Base-by-base conservation (phyloP, 2,113 vertebrate genomes). In the Myotis davidii region DNA sequence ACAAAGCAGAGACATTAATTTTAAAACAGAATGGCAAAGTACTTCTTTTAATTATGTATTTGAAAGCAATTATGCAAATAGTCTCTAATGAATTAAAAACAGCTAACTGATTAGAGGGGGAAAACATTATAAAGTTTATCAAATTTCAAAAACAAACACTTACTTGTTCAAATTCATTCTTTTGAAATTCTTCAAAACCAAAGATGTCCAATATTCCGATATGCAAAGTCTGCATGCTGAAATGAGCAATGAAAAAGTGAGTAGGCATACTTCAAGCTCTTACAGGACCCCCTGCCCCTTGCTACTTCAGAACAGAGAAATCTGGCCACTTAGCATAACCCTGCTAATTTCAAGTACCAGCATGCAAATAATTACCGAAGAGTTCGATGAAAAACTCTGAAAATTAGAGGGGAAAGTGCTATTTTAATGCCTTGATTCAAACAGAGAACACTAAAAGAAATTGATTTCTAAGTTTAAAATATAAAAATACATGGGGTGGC, bases 131-230 rank as follows among this genome's bases (percentile, higher is more conserved):
- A n/a, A 52, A 42, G 7, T 70, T 74, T 54, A 86, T 16, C 77
- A 65, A 73, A 56, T 73, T 85, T 69, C 10, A 64, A 93, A 93
- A 77, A 86, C 2, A 10, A 3, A 12, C 45, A 97, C 97, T 97
- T 86, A 99, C 99, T 99, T 99, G 99, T 97, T 99, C 99, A 97
- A 99, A 99, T 78, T 98, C 98, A 97, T 99, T 99, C 97, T 98
- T 99, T 67, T 99, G 99, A 98, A 99, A 99, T 94, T 99, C 99
- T 98, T 99, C 99, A 98, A 99, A 99, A 76, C 99, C 99, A 98
- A 99, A 99, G 96, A 99, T 98, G 97, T 99, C 99, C 98, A 99
- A 96, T 91, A 99, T 98, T 79, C 98, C 99, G 86, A 99, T 99
- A 98, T 99, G 99, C 97, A 99, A 95, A 0, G 98, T 94, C 52